A percentile compares a stretch with the other conserved stretches of the same genome.
phyloP scores from a whole-genome alignment of 2,797 vertebrate species.

The Myotis myotis region DNA sequence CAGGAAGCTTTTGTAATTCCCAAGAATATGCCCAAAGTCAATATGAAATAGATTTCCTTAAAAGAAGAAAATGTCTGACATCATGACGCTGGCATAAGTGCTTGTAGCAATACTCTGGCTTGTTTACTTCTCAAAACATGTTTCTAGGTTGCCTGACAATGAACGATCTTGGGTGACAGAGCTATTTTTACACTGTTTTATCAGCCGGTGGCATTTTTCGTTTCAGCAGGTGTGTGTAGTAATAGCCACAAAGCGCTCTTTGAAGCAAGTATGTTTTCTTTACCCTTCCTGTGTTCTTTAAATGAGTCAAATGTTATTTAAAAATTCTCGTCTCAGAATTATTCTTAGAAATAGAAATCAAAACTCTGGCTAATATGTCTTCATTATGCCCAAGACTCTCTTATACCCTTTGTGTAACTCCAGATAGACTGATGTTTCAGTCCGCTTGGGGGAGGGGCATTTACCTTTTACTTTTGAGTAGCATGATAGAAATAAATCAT shows the following conservation, averaged over 20 bases:
- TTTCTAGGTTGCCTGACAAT: conserved; percentile 51
- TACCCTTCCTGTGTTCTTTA: conserved; percentile 21
- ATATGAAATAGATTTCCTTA: conserved; percentile 99
- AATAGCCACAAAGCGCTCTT: conserved; percentile 35
- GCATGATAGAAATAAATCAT: not conserved
- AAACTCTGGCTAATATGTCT: not conserved
- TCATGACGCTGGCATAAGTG: conserved; percentile 47
- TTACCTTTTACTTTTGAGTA: not conserved
- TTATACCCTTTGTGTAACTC: not conserved
- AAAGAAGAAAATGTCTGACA: conserved; percentile 63
- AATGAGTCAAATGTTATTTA: conserved; percentile 12
- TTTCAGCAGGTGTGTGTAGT: conserved; percentile 53
- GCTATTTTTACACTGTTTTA: conserved; percentile 43
- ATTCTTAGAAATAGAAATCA: conserved; percentile 47
- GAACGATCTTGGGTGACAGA: conserved; percentile 1
- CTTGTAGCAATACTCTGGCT: not conserved
- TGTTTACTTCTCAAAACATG: conserved; percentile 46
- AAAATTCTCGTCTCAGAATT: conserved; percentile 39
- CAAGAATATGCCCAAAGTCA: conserved; percentile 99
- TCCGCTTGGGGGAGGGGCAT: not conserved
- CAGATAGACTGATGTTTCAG: not conserved
- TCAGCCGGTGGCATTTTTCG: conserved; percentile 26
- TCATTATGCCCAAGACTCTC: not conserved
- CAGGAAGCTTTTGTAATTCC: conserved; percentile 99
- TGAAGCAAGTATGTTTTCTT: conserved; percentile 39